Conservation (phyloP, 1,140 invertebrate genomes). For the Acromyrmex charruanus region DNA sequence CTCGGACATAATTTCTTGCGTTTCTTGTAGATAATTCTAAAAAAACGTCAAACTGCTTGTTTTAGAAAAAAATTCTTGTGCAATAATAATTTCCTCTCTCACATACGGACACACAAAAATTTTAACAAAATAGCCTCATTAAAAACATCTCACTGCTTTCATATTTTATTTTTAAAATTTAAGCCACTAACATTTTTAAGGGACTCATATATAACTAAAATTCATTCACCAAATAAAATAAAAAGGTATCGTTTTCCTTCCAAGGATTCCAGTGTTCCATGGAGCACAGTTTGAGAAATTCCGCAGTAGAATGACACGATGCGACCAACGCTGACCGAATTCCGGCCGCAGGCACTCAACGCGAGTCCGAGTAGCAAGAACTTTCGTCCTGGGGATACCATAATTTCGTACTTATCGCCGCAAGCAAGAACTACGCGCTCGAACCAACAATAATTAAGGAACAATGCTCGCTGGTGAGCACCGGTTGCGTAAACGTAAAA, state of each 20-base stretch:
- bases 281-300: not conserved
- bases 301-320: not conserved
- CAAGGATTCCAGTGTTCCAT: not conserved
- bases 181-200: not conserved
- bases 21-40: not conserved
- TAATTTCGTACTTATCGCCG: constrained; percentile 51
- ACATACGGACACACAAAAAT: not conserved
- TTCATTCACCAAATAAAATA: constrained; percentile 16
- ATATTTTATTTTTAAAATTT: constrained; percentile 4
- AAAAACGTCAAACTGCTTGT: not conserved
- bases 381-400: constrained; percentile 11
- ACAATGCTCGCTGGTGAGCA: constrained; percentile 7
- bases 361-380: constrained; percentile 18
- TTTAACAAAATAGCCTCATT: not conserved
- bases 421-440: constrained; percentile 34
- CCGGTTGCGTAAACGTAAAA: not conserved
- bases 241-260: not conserved
- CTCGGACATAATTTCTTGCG: not conserved
- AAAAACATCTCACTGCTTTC: not conserved
- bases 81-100: not conserved
- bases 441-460: constrained; percentile 58
- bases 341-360: constrained; percentile 32
- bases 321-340: constrained; percentile 6
- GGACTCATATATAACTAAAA: not conserved
- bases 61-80: not conserved